Conservation (phyloP, 2,797 vertebrate genomes). For the Xiphorhynchus erythropygius region DNA sequence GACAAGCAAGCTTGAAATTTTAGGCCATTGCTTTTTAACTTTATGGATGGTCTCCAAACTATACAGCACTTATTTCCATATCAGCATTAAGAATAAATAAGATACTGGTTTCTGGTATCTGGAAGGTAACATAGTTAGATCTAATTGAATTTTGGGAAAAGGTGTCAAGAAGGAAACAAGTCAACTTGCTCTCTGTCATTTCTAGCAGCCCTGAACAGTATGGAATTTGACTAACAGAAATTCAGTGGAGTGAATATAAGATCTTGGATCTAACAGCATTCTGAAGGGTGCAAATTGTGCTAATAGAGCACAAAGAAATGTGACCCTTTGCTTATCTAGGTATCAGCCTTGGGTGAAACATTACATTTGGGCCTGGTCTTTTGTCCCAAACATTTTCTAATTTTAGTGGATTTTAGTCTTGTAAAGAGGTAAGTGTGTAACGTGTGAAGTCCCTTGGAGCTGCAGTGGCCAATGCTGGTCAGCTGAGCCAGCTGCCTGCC, state of each 20-base stretch:
- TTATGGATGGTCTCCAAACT: background rate
- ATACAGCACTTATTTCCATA: background rate
- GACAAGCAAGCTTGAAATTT: background rate
- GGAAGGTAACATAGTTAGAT: background rate
- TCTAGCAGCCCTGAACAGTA: background rate
- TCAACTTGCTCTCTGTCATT: background rate
- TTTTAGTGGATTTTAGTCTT: background rate
- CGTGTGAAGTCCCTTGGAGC: background rate
- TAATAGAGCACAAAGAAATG: rapidly evolving
- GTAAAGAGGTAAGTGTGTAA: background rate
- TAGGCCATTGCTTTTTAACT: background rate
- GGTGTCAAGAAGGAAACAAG: background rate
- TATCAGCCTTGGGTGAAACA: background rate
- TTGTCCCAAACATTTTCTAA: background rate
- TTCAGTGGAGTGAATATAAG: background rate
- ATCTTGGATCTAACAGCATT: background rate
- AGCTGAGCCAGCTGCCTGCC: background rate
- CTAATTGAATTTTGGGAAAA: background rate
- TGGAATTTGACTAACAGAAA: background rate
- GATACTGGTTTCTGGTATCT: background rate
- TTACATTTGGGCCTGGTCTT: background rate
- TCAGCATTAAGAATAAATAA: background rate
- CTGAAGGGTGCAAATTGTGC: background rate
- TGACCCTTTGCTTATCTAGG: background rate
- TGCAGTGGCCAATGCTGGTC: background rate